Evolutionary conservation across 2,113 vertebrate species (phyloP).

Genomic region (Podilymbus podiceps): DNA sequence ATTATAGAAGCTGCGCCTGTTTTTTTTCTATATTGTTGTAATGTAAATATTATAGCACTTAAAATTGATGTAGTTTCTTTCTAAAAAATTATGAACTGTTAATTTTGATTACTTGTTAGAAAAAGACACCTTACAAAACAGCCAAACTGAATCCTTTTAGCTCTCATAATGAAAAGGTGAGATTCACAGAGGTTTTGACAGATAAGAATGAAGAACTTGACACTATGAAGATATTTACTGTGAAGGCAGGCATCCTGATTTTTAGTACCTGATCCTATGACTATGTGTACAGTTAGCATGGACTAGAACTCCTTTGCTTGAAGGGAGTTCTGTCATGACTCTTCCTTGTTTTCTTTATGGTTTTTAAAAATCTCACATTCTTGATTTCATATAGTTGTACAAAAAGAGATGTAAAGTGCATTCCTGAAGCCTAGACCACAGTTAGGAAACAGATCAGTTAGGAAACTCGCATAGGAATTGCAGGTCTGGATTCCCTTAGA

Average conservation of each 20-base stretch:
- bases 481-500: not conserved
- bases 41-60: not conserved
- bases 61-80: not conserved
- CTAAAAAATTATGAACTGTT: not conserved
- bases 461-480: not conserved
- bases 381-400: not conserved
- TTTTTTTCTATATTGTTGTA: not conserved
- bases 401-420: not conserved
- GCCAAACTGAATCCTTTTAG: not conserved
- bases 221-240: not conserved
- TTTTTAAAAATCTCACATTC: not conserved
- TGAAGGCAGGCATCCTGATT: not conserved
- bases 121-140: not conserved
- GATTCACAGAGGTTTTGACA: not conserved
- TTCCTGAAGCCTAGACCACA: not conserved
- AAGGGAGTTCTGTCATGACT: not conserved
- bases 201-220: not conserved
- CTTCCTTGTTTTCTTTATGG: not conserved
- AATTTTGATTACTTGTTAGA: not conserved
- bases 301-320: not conserved
- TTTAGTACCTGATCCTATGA: not conserved
- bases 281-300: not conserved
- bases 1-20: not conserved
- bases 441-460: not conserved
- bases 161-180: not conserved